Evolutionary conservation across 2,888 invertebrate genomes (phyloP), one percentile per base, ranked within the genome.

Genomic region (Stenurella melanura): DNA sequence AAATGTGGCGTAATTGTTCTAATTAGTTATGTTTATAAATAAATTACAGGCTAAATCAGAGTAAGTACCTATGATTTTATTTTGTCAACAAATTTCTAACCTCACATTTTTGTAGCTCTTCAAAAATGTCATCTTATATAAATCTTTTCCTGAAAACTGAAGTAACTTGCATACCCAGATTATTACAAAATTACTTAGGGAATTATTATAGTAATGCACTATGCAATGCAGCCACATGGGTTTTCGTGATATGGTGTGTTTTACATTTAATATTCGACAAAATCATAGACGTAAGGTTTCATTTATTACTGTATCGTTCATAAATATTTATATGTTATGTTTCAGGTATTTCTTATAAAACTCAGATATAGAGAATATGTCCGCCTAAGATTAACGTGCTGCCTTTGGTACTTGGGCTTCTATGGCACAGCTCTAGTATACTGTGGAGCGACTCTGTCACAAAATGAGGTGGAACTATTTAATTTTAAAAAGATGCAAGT

Each of bases 171-270:
- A 84, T 89, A 69, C 89, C 89, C 15, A 80, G 81, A 69, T 78
- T 87, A 74, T 82, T 89, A 67, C 84, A 85, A 34, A 85, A 83
- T 76, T 85, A 85, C 75, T 77, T 87, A 6, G 88, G 87, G 12
- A 85, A 86, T 80, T 86, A 87, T 78, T 89, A 88, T 78, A 87
- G 87, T 75, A 89, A 89, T 80, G 84, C 86, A 15, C 79, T 88
- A 71, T 87, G 87, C 42, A 89, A 89, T 83, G 88, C 85, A 58
- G 84, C 86, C 63, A 87, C 87, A 15, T 89, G 89, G 89, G 79
- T 88, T 42, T 86, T 88, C 78, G 77, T 86, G 18, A 78, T 87
- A 57, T 88, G 88, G 87, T 83, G 83, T 63, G 60, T 87, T 63
- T 77, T 89, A 58, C 88, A 88, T 75, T 79, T 83, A 38, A 74